Evolutionary conservation across 2,888 invertebrate species (phyloP).

Genomic region (Autographa gamma): DNA sequence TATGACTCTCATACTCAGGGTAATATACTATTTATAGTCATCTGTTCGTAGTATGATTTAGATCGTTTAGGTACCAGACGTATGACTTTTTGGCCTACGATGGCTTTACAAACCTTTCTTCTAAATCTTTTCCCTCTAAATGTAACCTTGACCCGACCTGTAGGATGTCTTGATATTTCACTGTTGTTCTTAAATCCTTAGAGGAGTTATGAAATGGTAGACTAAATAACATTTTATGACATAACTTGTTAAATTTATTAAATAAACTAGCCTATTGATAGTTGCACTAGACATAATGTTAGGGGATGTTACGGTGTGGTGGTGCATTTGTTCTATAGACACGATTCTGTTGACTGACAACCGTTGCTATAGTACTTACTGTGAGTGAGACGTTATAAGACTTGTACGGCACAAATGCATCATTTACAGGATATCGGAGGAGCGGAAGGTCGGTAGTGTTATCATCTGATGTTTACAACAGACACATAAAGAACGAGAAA

Average conservation of each 20-base stretch:
- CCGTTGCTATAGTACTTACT: conserved; percentile 15
- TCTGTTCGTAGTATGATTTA: conserved; percentile 72
- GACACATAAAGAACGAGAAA: conserved; percentile 12
- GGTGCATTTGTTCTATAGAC: conserved; percentile 56
- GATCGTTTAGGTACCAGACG: conserved; percentile 70
- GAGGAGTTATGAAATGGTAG: conserved; percentile 71
- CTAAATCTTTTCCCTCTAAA: conserved; percentile 62
- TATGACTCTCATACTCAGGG: conserved; percentile 87
- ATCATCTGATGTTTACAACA: conserved; percentile 35
- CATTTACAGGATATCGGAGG: conserved; percentile 43
- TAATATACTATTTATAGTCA: conserved; percentile 80
- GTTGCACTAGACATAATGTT: conserved; percentile 77
- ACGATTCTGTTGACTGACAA: conserved; percentile 17
- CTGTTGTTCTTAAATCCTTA: conserved; percentile 74
- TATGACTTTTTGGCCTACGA: conserved; percentile 83
- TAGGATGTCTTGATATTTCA: conserved; percentile 67
- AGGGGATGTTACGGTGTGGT: conserved; percentile 43
- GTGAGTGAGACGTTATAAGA: conserved; percentile 36
- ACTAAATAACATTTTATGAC: conserved; percentile 59
- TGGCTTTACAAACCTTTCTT: conserved; percentile 67
- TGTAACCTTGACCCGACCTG: conserved; percentile 54
- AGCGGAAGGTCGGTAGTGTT: conserved; percentile 32
- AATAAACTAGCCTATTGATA: conserved; percentile 77
- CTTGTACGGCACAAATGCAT: conserved; percentile 58
- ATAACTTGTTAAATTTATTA: conserved; percentile 79